phyloP scores from a whole-genome alignment of 1,140 invertebrate species.

The Zaprionus lachaisei region DNA sequence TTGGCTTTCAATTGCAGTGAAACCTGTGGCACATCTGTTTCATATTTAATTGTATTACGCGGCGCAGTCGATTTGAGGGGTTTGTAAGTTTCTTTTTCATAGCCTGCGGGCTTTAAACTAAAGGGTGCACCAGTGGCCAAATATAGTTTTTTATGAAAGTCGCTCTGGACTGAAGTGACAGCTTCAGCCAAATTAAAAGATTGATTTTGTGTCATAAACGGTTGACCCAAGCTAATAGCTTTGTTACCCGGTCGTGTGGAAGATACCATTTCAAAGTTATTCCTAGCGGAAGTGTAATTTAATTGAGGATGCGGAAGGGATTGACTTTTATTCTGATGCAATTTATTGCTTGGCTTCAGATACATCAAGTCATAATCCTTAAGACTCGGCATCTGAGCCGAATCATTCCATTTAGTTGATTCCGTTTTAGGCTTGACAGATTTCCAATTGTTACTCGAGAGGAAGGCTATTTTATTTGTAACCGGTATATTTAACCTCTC shows the following conservation, averaged over 20 bases:
- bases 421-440: not conserved
- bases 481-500: not conserved
- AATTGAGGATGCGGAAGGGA: not conserved
- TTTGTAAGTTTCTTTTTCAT: not conserved
- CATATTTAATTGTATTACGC: not conserved
- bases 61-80: not conserved
- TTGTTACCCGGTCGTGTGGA: not conserved
- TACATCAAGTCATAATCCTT: not conserved
- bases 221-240: slow-evolving; percentile 12
- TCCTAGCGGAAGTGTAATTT: not conserved
- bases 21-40: not conserved
- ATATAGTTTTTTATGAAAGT: slow-evolving; percentile 24
- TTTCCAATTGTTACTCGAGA: not conserved
- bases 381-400: not conserved
- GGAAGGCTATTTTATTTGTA: not conserved
- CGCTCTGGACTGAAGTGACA: not conserved
- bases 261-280: not conserved
- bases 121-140: slow-evolving; percentile 36
- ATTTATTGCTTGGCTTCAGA: not conserved
- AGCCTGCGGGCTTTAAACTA: not conserved
- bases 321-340: not conserved
- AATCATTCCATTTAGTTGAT: slow-evolving; percentile 2
- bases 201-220: slow-evolving; percentile 6
- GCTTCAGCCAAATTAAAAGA: not conserved
- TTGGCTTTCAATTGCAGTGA: not conserved